Base-by-base conservation (phyloP, 2,888 invertebrate species). In the Melanophora roralis region DNA sequence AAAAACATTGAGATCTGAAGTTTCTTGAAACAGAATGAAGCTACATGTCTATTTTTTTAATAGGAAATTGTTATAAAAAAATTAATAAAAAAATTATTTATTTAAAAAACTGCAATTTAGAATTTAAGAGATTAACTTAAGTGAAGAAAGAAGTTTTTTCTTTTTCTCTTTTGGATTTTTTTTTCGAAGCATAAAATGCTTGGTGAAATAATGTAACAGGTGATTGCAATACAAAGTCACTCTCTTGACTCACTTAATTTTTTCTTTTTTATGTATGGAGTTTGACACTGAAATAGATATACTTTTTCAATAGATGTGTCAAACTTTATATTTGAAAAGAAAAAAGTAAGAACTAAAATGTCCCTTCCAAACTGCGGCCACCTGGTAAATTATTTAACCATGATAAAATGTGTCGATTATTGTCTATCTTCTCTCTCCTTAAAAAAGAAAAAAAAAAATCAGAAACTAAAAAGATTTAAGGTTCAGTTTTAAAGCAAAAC, bases 371-470 rank as follows among this genome's bases (percentile, higher is more conserved):
- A n/a, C n/a, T n/a, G n/a, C n/a, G n/a, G n/a, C n/a, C n/a, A n/a
- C n/a, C n/a, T n/a, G n/a, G n/a, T n/a, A n/a, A n/a, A n/a, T n/a
- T n/a, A n/a, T n/a, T n/a, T n/a, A n/a, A n/a, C n/a, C n/a, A n/a
- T n/a, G n/a, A n/a, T n/a, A n/a, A n/a, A n/a, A n/a, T n/a, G n/a
- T n/a, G n/a, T n/a, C n/a, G 36, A 57, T 73, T 81, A 81, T 75
- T 82, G 82, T 82, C 82, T 82, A 76, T 82, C 76, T 78, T 82
- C 82, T 82, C 82, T 82, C 82, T 81, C 81, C 81, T 81, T 82
- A 73, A 68, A 76, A 80, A 79, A 67, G 68, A 80, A 76, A 80
- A 57, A 71, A 65, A 60, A 45, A 49, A 57, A 67, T 32, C 21
- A 1, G 16, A 59, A 68, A 60, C 57, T 38, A 23, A 53, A 65